Evolutionary conservation across 2,797 vertebrate genomes (phyloP).

Genomic region (Eulemur rubriventer): DNA sequence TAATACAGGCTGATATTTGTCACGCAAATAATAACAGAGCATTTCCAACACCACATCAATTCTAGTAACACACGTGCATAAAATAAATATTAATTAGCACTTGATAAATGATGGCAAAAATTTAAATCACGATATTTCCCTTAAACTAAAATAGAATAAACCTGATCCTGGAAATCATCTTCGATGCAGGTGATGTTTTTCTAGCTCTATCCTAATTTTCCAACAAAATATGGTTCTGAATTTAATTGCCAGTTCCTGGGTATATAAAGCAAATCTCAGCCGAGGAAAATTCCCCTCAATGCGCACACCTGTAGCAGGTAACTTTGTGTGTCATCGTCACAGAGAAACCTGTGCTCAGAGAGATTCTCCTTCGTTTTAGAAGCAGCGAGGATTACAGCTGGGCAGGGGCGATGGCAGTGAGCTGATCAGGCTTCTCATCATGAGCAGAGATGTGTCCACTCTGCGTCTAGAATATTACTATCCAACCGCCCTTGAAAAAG

Average conservation of each 20-base stretch:
- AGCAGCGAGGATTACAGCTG: background rate
- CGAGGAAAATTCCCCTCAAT: background rate
- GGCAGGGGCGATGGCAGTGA: background rate
- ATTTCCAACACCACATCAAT: constrained; percentile 2
- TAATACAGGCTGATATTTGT: background rate
- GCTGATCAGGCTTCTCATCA: background rate
- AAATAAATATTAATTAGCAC: background rate
- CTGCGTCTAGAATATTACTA: background rate
- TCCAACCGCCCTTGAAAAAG: background rate
- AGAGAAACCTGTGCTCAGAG: background rate
- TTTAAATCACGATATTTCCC: constrained; percentile 28
- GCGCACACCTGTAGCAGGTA: background rate
- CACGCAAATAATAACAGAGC: background rate
- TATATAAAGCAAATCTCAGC: background rate
- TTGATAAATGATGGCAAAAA: background rate
- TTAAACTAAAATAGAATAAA: background rate
- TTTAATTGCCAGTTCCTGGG: background rate
- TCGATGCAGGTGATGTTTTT: background rate
- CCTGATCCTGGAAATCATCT: background rate
- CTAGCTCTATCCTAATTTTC: background rate
- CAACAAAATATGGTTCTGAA: background rate
- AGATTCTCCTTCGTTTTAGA: background rate
- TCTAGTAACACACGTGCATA: background rate
- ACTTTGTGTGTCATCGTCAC: background rate
- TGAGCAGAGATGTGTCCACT: background rate